A percentile compares a stretch with the other conserved stretches of the same genome.
Evolutionary conservation across 2,797 vertebrate genomes (phyloP).

Genomic region (Danio albolineatus): DNA sequence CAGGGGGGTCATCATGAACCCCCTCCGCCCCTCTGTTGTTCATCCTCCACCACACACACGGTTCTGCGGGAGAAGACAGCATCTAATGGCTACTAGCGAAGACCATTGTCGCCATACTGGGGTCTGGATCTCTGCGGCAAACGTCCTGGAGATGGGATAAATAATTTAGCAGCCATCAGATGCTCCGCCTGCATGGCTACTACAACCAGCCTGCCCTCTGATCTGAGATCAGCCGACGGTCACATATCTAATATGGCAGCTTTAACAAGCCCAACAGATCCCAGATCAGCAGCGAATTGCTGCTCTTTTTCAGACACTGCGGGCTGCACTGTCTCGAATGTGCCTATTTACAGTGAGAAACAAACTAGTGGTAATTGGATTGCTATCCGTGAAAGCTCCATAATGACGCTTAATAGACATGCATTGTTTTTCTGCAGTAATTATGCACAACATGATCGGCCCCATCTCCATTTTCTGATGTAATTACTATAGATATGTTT

Average conservation of each 20-base stretch:
- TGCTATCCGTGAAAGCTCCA: conserved; percentile 79
- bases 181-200: conserved; percentile 71
- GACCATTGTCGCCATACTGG: conserved; percentile 72
- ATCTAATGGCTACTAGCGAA: conserved; percentile 70
- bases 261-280: conserved; percentile 3
- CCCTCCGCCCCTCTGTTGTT: not conserved
- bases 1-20: conserved; percentile 26
- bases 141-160: conserved; percentile 76
- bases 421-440: conserved; percentile 79
- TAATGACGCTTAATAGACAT: conserved; percentile 80
- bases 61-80: conserved; percentile 49
- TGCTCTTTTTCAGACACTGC: conserved; percentile 59
- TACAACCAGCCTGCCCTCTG: conserved; percentile 58
- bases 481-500: conserved; percentile 79
- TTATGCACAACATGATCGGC: conserved; percentile 80
- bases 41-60: conserved; percentile 19
- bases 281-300: not conserved
- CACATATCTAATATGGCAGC: not conserved
- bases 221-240: conserved; percentile 39
- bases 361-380: conserved; percentile 79
- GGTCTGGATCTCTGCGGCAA: conserved; percentile 59
- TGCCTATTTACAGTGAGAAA: conserved; percentile 66
- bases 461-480: conserved; percentile 70
- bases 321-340: conserved; percentile 34
- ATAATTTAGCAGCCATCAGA: conserved; percentile 81